Evolutionary conservation across 2,888 invertebrate species (phyloP), one percentile per base, ranked within the genome.

Genomic region (Arge pagana): DNA sequence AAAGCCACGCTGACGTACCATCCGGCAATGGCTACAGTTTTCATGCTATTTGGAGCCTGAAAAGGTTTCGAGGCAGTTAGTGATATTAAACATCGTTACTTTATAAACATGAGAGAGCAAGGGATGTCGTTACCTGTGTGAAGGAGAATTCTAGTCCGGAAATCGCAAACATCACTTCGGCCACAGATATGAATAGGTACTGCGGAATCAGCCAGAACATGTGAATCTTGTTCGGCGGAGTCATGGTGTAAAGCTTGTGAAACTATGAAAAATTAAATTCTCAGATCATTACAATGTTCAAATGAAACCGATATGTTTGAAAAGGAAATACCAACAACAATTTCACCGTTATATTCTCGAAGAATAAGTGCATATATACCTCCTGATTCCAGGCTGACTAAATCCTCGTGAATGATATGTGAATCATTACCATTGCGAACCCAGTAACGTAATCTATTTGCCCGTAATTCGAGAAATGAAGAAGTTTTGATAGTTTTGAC

Each of bases 141-240:
- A 91, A 93, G 1, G 91, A 88, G 74, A 93, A 93, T 66, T 89
- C 87, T 15, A 92, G 78, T 0, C 92, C 93, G 2, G 91, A 89
- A 4, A 92, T 85, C 0, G 89, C 89, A 68, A 93, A 89, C 80
- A 93, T 84, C 36, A 92, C 86, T 77, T 93, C 93, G 0, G 88
- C 91, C 3, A 87, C 72, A 0, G 92, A 90, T 48, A 93, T 85
- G 8, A 91, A 78, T 26, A 90, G 71, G 70, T 91, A 92, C 73
- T 93, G 92, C 0, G 91, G 91, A 18, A 90, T 76, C 60, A 90
- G 84, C 87, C 86, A 89, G 3, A 84, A 74, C 65, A 90, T 84
- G 55, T 85, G 83, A 3, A 89, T 76, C 19, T 82, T 82, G 68
- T 88, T 88, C 11, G 86, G 83, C 0, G 82, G 80, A 33, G 85